Evolutionary conservation across 1,140 invertebrate species (phyloP), one percentile per base, ranked within the genome.

Genomic region (Caenorhabditis brenneri): DNA sequence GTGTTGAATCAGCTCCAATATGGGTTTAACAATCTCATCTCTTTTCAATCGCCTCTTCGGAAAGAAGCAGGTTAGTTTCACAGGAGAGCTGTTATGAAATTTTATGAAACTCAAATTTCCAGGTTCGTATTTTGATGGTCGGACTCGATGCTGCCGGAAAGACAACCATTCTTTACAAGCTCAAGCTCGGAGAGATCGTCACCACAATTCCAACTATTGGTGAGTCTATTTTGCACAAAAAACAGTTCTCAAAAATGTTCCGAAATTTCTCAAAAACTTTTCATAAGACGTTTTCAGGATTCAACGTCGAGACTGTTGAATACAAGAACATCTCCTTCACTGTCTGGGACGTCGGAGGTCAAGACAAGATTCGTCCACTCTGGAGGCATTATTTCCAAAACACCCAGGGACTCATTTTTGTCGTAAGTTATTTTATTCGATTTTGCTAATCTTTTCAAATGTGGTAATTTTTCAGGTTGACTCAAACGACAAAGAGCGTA

Each of bases 131-230:
- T 91, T 92, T 99, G 86, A 98, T 99, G 97, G 95, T 86, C 33
- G 85, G 85, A 31, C 83, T 86, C 12, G 85, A 86, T 48, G 85
- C 85, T 82, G 96, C 96, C 88, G 97, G 97, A 88, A 98, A 98
- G 93, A 98, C 95, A 48, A 98, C 97, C 87, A 97, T 98, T 92
- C 93, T 98, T 84, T 98, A 98, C 91, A 98, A 98, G 93, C 92
- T 98, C 87, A 98, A 98, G 92, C 92, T 98, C 69, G 96, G 96
- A 80, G 96, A 98, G 93, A 96, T 97, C 88, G 96, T 98, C 12
- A 97, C 96, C 42, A 98, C 96, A n/a, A 98, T 98, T 92, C 96
- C 96, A 53, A 98, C 96, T 7, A 97, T 98, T 90, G 96, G 94
- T 94, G 92, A 65, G 60, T 80, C 31, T 51, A 48, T 36, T 10